Evolutionary conservation across 2,888 invertebrate species (phyloP), one percentile per base, ranked within the genome.

Genomic region (Xestia c-nigrum): DNA sequence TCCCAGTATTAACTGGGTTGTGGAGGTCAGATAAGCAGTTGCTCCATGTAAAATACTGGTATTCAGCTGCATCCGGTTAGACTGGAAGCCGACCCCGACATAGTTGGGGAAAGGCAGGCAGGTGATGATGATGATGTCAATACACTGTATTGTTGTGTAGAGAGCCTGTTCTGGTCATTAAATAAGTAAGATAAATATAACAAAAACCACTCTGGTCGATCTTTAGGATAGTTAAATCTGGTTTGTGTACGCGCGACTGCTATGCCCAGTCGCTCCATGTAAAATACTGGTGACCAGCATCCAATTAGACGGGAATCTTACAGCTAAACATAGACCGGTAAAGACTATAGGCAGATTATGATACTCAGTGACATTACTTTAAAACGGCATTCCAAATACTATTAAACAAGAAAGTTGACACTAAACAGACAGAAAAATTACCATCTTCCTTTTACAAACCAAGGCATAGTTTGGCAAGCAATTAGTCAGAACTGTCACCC

Each of bases 401-500:
- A 24, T 5, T 59, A 0, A 61, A 3, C 1, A 57, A 38, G 10
- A 19, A 38, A 55, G 3, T 19, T 43, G 14, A 43, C n/a, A n/a
- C n/a, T 0, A 7, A 1, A 43, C 4, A n/a, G n/a, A 61, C 31
- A 61, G 16, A 47, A 24, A 83, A 50, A 14, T 14, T 52, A 24
- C 24, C 19, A 12, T 59, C 63, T 43, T 52, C 10, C 24, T 71
- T 31, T 19, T 31, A 57, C 55, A 75, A 85, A 63, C 82, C 76
- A 47, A 67, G 43, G 19, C 65, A 52, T 46, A 57, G 38, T 75
- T 83, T 75, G 78, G 55, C 73, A 78, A 76, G 78, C 83, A 83
- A 86, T 86, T 86, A 85, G 86, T 85, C 65, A 61, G 59, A 24
- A 61, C 78, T 86, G 86, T 77, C 88, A 85, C 66, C 68, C 77